phyloP scores from a whole-genome alignment of 2,888 invertebrate species.

The Melipona beecheii region DNA sequence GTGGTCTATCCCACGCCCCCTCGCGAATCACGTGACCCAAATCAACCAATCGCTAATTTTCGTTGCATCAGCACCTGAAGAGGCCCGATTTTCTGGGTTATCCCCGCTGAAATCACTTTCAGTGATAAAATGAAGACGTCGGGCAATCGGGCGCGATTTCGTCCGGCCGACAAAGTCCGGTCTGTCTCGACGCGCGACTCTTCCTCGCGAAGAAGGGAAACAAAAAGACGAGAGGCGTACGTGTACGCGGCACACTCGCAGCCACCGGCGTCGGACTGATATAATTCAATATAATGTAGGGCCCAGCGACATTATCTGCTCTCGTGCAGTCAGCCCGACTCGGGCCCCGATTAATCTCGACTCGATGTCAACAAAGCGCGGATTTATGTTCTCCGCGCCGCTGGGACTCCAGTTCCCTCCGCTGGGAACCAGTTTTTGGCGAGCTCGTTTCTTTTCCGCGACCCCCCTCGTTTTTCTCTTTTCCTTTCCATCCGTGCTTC shows the following conservation, averaged over 20 bases:
- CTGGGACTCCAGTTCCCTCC: slow-evolving; percentile 42
- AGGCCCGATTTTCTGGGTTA: too few species aligned
- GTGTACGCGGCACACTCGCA: slow-evolving; percentile 38
- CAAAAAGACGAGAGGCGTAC: slow-evolving; percentile 30
- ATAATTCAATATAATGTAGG: slow-evolving; percentile 78
- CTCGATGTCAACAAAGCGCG: slow-evolving; percentile 78
- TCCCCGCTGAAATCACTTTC: too few species aligned
- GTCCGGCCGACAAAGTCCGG: slow-evolving; percentile 57
- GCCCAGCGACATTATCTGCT: slow-evolving; percentile 76
- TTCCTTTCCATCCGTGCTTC: background rate
- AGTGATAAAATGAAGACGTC: slow-evolving; percentile 48
- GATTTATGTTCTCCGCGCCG: slow-evolving; percentile 75
- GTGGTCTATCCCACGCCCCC: too few species aligned
- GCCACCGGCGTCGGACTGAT: slow-evolving; percentile 62
- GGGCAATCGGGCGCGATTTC: slow-evolving; percentile 51
- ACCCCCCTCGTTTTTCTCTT: slow-evolving; percentile 25
- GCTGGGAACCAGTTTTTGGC: slow-evolving; percentile 74
- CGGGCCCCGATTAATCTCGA: slow-evolving; percentile 76
- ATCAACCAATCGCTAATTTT: too few species aligned
- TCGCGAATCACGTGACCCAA: too few species aligned
- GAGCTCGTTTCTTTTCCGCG: slow-evolving; percentile 69
- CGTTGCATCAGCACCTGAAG: too few species aligned
- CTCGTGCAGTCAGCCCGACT: slow-evolving; percentile 71
- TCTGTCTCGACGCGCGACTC: slow-evolving; percentile 7
- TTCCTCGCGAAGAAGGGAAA: slow-evolving; percentile 37